Conservation (phyloP, 2,888 invertebrate species). For the Agonopterix arenella region DNA sequence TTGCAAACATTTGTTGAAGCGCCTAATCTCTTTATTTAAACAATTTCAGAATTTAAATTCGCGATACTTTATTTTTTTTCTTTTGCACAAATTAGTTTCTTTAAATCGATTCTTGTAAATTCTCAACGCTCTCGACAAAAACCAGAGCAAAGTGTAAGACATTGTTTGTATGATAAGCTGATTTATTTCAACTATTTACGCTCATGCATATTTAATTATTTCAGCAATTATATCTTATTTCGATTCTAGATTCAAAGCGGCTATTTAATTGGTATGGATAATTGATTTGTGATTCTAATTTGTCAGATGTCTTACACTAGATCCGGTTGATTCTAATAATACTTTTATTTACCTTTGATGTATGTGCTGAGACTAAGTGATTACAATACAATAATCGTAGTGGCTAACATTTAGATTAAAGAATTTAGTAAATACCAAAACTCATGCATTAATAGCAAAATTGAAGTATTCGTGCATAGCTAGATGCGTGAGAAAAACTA, state of each 20-base stretch:
- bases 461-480: conserved; percentile 72
- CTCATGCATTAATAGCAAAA: conserved; percentile 72
- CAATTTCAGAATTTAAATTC: conserved; percentile 11
- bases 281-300: conserved; percentile 16
- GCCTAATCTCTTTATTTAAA: conserved; percentile 35
- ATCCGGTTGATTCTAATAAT: conserved; percentile 48
- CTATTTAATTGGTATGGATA: conserved; percentile 24
- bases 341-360: conserved; percentile 60
- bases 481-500: conserved; percentile 73
- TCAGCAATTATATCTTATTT: conserved; percentile 41
- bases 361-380: conserved; percentile 73
- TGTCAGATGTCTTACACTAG: conserved; percentile 61
- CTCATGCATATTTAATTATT: conserved; percentile 45
- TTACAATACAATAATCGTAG: conserved; percentile 51
- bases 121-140: conserved; percentile 76
- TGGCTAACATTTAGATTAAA: conserved; percentile 64
- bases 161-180: conserved; percentile 31
- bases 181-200: conserved; percentile 37
- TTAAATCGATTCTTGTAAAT: conserved; percentile 50
- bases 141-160: conserved; percentile 70
- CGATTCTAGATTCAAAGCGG: conserved; percentile 39
- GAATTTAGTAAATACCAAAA: conserved; percentile 52
- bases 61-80: conserved; percentile 22
- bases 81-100: conserved; percentile 9
- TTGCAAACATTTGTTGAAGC: conserved; percentile 44